Conservation (phyloP, 2,113 vertebrate genomes). For the Leiothrix lutea region DNA sequence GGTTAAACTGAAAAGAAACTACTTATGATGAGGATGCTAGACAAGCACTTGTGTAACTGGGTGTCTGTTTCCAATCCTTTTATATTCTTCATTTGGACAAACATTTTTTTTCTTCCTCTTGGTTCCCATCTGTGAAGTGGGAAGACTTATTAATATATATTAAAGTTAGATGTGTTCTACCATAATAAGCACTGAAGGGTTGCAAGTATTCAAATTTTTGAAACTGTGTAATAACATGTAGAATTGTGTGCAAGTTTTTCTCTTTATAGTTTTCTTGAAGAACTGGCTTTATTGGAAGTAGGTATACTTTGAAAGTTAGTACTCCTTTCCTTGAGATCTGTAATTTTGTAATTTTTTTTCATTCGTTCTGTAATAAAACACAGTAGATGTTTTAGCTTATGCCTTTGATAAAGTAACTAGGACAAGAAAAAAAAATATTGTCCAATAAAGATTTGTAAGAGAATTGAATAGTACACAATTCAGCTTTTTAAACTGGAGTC, state of each 20-base stretch:
- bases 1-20: not conserved
- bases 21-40: not conserved
- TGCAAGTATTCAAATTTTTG: constrained; percentile 31
- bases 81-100: not conserved
- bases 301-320: not conserved
- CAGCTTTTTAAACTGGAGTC: not conserved
- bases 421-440: not conserved
- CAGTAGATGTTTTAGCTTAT: not conserved
- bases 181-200: not conserved
- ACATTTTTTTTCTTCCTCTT: not conserved
- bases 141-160: constrained; percentile 57
- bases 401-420: not conserved
- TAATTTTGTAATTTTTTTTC: not conserved
- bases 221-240: not conserved
- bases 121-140: constrained; percentile 59
- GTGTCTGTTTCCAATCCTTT: constrained; percentile 21
- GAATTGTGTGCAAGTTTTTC: not conserved
- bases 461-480: not conserved
- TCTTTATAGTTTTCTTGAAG: not conserved
- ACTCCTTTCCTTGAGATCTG: not conserved
- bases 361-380: not conserved
- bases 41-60: not conserved
- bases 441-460: not conserved
- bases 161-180: not conserved
- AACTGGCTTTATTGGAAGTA: constrained; percentile 5